Evolutionary conservation across 1,140 invertebrate genomes (phyloP).

Genomic region (Zeugodacus cucurbitae): DNA sequence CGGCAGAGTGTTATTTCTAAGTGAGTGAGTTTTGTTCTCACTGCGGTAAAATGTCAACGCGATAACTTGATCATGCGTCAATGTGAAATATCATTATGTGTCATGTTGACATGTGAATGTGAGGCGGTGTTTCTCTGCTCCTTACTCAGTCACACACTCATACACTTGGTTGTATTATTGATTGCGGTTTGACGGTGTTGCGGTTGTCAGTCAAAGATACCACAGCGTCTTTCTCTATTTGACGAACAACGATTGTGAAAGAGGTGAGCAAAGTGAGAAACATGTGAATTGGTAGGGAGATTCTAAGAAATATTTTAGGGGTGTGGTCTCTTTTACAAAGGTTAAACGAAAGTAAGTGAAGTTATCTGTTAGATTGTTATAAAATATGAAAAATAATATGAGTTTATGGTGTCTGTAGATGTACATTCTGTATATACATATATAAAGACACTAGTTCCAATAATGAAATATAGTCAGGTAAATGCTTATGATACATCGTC

Average conservation of each 20-base stretch:
- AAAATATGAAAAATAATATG: too few species aligned
- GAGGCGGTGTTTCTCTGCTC: neutral
- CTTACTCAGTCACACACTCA: neutral
- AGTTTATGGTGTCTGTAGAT: too few species aligned
- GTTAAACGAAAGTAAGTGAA: too few species aligned
- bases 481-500: neutral
- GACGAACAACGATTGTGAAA: neutral
- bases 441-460: neutral
- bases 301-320: too few species aligned
- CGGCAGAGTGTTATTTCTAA: neutral
- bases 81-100: slow-evolving; percentile 24
- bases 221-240: neutral
- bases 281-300: neutral
- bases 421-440: too few species aligned
- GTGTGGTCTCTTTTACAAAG: too few species aligned
- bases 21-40: neutral
- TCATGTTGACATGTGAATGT: slow-evolving; percentile 25
- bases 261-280: neutral
- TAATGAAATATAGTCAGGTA: neutral
- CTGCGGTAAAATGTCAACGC: slow-evolving; percentile 23
- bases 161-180: neutral
- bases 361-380: too few species aligned
- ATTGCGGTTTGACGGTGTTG: neutral
- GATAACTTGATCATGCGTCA: slow-evolving; percentile 40
- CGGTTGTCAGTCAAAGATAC: neutral